Percentiles rank a stretch among this genome's conserved stretches.
phyloP scores from a whole-genome alignment of 1,140 invertebrate species.

The Eurosta solidaginis region DNA sequence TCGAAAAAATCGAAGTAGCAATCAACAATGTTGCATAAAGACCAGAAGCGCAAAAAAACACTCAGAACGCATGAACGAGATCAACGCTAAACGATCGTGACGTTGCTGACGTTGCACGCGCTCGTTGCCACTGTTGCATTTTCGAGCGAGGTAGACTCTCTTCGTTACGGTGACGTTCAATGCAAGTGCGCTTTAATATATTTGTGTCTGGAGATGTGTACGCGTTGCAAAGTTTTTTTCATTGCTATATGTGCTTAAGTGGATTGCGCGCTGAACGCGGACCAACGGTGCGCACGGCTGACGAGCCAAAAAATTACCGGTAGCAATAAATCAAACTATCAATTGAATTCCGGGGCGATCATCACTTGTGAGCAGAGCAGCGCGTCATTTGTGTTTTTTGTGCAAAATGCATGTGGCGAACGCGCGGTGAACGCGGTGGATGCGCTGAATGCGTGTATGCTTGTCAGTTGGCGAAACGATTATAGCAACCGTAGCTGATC shows the following conservation, averaged over 20 bases:
- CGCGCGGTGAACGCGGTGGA: neutral
- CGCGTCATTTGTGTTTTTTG: neutral
- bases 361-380: constrained; percentile 48
- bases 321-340: constrained; percentile 61
- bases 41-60: constrained; percentile 54
- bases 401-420: constrained; percentile 2
- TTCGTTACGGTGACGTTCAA: neutral
- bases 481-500: constrained; percentile 4
- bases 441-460: constrained; percentile 1
- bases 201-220: neutral
- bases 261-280: neutral
- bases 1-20: neutral
- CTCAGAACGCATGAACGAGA: constrained; percentile 51
- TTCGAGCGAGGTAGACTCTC: neutral
- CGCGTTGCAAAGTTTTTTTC: too few species aligned
- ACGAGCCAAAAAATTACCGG: constrained; percentile 51
- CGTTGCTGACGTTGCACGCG: neutral
- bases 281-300: neutral
- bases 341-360: constrained; percentile 59
- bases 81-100: constrained; percentile 37
- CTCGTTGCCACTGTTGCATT: constrained; percentile 21
- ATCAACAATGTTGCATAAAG: constrained; percentile 37
- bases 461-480: constrained; percentile 28
- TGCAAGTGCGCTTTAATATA: neutral
- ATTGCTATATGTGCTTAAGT: neutral